Percentiles rank a stretch among this genome's conserved stretches.
phyloP scores from a whole-genome alignment of 1,140 invertebrate genomes.

The Micrasema longulum region DNA sequence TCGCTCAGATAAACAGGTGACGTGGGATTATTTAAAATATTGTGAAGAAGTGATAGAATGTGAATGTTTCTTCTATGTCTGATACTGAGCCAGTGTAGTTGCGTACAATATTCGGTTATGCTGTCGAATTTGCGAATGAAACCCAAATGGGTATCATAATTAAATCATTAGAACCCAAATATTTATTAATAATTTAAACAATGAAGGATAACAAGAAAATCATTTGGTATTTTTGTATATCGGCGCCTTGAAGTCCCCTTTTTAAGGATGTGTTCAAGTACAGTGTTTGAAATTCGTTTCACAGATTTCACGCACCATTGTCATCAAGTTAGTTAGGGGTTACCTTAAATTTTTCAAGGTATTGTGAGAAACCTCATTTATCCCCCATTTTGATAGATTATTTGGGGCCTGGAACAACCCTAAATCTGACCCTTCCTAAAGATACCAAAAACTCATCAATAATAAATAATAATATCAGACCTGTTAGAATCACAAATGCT shows the following conservation, averaged over 20 bases:
- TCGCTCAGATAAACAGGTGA: too few relatives aligned
- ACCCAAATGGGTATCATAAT: too few relatives aligned
- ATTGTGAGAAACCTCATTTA: constrained; percentile 1
- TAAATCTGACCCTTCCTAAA: constrained; percentile 8
- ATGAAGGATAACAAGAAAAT: too few relatives aligned
- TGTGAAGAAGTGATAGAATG: too few relatives aligned
- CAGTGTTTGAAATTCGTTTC: constrained; percentile 9
- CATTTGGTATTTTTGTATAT: not conserved
- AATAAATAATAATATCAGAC: constrained; percentile 3
- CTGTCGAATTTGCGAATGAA: too few relatives aligned
- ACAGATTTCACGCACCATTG: constrained; percentile 14
- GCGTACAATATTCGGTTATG: too few relatives aligned
- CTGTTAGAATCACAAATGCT: constrained; percentile 5
- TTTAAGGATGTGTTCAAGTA: too few relatives aligned
- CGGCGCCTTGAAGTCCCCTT: not conserved
- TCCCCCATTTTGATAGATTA: constrained; percentile 9
- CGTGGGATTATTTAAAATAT: too few relatives aligned
- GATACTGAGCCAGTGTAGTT: too few relatives aligned
- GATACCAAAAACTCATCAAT: constrained; percentile 12
- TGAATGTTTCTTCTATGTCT: too few relatives aligned
- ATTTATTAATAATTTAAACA: too few relatives aligned
- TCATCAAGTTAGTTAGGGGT: constrained; percentile 25
- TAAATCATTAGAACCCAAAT: too few relatives aligned
- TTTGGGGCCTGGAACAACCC: not conserved
- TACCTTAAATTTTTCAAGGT: constrained; percentile 22